Evolutionary conservation across 2,797 vertebrate genomes (phyloP).

Genomic region (Ctenosaura bakeri): DNA sequence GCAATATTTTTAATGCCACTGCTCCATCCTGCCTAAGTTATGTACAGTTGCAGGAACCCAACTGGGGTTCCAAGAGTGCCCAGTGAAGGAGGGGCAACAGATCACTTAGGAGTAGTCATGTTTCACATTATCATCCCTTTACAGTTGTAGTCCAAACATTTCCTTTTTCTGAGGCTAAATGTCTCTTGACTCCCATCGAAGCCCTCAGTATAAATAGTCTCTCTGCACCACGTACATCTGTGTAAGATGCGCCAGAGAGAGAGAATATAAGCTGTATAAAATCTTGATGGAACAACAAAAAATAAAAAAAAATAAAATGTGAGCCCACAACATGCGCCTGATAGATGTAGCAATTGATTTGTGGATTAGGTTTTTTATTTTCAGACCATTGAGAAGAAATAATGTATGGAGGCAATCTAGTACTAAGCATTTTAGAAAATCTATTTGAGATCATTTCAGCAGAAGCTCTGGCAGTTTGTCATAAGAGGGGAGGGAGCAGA

Average conservation of each 20-base stretch:
- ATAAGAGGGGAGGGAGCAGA: slow-evolving; percentile 99
- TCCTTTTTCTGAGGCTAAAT: slow-evolving; percentile 78
- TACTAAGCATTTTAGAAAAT: slow-evolving; percentile 99
- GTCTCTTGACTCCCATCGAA: slow-evolving; percentile 82
- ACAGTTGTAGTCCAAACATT: slow-evolving; percentile 75
- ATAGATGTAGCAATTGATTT: slow-evolving; percentile 93
- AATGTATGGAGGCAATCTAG: slow-evolving; percentile 99
- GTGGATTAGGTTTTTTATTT: slow-evolving; percentile 96
- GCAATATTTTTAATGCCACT: neutral
- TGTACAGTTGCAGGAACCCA: slow-evolving; percentile 29
- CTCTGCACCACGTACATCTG: slow-evolving; percentile 77
- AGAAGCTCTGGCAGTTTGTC: slow-evolving; percentile 99
- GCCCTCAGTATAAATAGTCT: slow-evolving; percentile 75
- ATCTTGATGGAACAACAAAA: slow-evolving; percentile 83
- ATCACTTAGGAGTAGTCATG: slow-evolving; percentile 70
- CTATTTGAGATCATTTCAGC: slow-evolving; percentile 99
- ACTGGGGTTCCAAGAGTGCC: slow-evolving; percentile 49
- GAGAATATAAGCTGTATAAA: slow-evolving; percentile 84
- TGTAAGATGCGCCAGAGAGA: slow-evolving; percentile 75
- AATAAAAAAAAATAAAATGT: slow-evolving; percentile 80
- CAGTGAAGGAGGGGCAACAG: slow-evolving; percentile 21
- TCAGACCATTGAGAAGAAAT: slow-evolving; percentile 99
- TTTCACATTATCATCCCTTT: slow-evolving; percentile 77
- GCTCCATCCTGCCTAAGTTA: neutral
- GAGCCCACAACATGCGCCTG: slow-evolving; percentile 85